Base-by-base conservation (phyloP, 1,140 invertebrate species). In the Diplogasteroides magnus region DNA sequence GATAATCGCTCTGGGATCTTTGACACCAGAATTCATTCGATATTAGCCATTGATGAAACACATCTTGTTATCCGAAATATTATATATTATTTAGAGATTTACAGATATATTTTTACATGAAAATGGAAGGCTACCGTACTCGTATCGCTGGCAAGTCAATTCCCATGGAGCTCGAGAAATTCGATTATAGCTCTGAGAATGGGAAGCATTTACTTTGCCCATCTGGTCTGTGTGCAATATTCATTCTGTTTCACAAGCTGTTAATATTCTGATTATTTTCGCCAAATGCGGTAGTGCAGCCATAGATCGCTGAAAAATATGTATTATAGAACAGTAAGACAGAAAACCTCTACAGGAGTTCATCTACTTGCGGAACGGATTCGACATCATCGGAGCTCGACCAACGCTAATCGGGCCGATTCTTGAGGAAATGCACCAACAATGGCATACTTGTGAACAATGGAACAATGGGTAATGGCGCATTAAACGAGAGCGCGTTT, bases 141-240 rank as follows among this genome's bases (percentile, higher is more conserved):
- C 87, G 90, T 67, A 93, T 97, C 67, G 93, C 93, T 32, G 94
- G 94, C 0, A 96, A 97, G 85, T 96, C 93, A 11, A 84, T 97
- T 73, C 94, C 94, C 19, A 90, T 96, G 87, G 94, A 98, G 83
- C 37, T 87, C 92, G 13, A 90, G 89, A 79, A 93, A 93, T 80
- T 88, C 89, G 67, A 86, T 91, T 62, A 94, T 89, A 84, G 87
- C 88, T 73, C 85, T 87, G 37, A 90, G 93, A 84, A 88, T 89
- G 58, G 87, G 89, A 31, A 85, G 84, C 56, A 85, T 97, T 55
- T 84, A 90, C 2, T 85, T 96, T 62, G 92, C 94, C 14, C 79
- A 80, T 73, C 82, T 89, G 89, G 28, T 86, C 92, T 71, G 86
- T 86, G 68, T n/a, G 6, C 6, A 48, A 48, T 6, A 48, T 11